Evolutionary conservation across 53 echinoderm and acorn worm species (phyloP), one percentile per base, ranked within the genome.

Genomic region (Zoroaster sp.): DNA sequence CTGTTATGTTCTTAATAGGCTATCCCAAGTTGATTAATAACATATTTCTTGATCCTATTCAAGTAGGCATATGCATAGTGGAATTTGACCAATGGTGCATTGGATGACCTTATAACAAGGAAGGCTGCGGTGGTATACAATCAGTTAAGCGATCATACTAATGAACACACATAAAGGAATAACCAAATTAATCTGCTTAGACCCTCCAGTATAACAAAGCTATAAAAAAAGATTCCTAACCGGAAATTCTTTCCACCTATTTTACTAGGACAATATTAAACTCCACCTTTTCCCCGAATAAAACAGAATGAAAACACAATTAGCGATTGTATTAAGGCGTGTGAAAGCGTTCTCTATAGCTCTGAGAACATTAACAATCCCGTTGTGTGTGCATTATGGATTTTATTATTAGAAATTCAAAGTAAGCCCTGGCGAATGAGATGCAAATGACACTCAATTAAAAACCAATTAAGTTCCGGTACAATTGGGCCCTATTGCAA

Each of bases 401-500:
- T 8, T 39, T 63, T 15, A 30, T 47, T 11, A 18, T 52, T 42
- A 34, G 9, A 32, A 85, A 11, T n/a, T 71, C 23, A 71, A 70
- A 49, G 69, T 23, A 3, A 69, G 71, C 69, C 85, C 25, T 18
- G 21, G 35, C 71, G 11, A 49, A 71, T 49, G 47, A 47, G 70
- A 71, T 70, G 52, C 85, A 85, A 71, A 85, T 45, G 71, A 51
- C 52, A 71, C 70, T 70, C 85, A 85, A 85, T 85, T 85, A 85
- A 85, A 85, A 85, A 85, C 85, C 85, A 85, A 85, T 85, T 83
- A 83, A 32, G 69, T 46, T 69, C 83, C 11, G 69, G 42, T 33
- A 69, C 83, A 69, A 83, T 69, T 85, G 85, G 85, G 71, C 85
- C 33, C 85, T 85, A 71, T 45, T 36, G 85, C 85, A 69, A 85